These are phyloP conservation scores for Caenorhabditis sp. DNA, from an alignment of 2,888 invertebrate genomes.

Conservation along the genomic window DNA sequence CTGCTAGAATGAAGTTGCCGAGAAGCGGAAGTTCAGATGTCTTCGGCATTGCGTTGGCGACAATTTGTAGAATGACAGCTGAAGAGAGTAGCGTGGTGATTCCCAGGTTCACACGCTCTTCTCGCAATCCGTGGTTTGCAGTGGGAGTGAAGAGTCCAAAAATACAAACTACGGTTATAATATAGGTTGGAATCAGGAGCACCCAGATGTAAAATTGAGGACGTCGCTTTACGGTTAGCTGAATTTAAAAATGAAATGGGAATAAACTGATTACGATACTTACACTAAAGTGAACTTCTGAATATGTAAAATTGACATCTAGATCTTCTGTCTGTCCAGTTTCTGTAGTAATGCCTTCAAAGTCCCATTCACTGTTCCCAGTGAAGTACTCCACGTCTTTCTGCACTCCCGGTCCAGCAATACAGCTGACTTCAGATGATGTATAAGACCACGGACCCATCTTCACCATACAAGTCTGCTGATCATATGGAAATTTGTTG, in stretches of 20 bases:
- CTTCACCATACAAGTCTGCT: conserved; percentile 67
- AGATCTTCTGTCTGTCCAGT: conserved; percentile 51
- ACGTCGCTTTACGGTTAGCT: conserved; percentile 56
- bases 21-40: conserved; percentile 69
- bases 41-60: conserved; percentile 75
- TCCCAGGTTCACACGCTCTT: conserved; percentile 73
- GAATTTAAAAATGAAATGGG: too few relatives aligned
- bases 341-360: conserved; percentile 39
- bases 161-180: conserved; percentile 72
- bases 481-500: conserved; percentile 71
- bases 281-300: conserved; percentile 63
- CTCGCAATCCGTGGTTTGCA: conserved; percentile 69
- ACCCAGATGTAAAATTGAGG: conserved; percentile 76
- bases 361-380: conserved; percentile 75
- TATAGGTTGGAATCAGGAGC: conserved; percentile 71
- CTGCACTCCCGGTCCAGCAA: conserved; percentile 30
- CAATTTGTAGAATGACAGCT: conserved; percentile 75
- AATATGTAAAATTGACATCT: conserved; percentile 73
- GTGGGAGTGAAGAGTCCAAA: conserved; percentile 73
- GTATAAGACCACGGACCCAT: conserved; percentile 76
- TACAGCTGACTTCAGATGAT: conserved; percentile 55
- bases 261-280: too few relatives aligned
- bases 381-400: conserved; percentile 24
- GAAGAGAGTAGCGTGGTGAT: conserved; percentile 73
- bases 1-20: conserved; percentile 76